Evolutionary conservation across 1,140 invertebrate genomes (phyloP).

Genomic region (Oryzaephilus surinamensis): DNA sequence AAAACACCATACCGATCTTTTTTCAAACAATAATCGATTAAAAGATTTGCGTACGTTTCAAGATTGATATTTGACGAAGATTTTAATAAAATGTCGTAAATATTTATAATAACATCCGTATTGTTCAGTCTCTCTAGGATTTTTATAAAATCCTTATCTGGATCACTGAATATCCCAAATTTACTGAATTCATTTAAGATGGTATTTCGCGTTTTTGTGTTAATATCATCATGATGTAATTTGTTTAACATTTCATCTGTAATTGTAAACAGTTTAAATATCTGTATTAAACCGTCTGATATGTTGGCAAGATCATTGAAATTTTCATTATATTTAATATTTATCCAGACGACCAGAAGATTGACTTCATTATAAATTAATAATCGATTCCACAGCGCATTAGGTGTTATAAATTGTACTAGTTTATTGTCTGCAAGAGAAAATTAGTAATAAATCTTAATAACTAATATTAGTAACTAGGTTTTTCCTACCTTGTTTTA

Average conservation of each 20-base stretch:
- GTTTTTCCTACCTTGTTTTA: constrained; percentile 40
- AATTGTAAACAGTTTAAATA: constrained; percentile 45
- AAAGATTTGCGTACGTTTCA: constrained; percentile 41
- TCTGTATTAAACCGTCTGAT: constrained; percentile 37
- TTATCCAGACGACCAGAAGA: constrained; percentile 43
- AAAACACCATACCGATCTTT: constrained; percentile 41
- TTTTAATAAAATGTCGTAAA: constrained; percentile 43
- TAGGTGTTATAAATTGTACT: constrained; percentile 37
- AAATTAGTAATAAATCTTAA: constrained; percentile 1
- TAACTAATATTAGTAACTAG: too few species aligned
- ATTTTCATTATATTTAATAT: constrained; percentile 37
- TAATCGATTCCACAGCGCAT: constrained; percentile 42
- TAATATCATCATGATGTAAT: constrained; percentile 17
- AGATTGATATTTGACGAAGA: constrained; percentile 42
- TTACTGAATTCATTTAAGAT: constrained; percentile 39
- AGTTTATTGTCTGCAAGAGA: constrained; percentile 41
- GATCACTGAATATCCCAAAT: constrained; percentile 42
- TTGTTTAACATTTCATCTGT: constrained; percentile 48
- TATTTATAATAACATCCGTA: constrained; percentile 41
- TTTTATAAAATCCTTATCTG: constrained; percentile 41
- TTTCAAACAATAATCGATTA: constrained; percentile 43
- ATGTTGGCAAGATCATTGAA: constrained; percentile 36
- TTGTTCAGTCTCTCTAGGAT: constrained; percentile 42
- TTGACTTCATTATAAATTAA: constrained; percentile 40
- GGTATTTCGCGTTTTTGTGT: constrained; percentile 8